These are phyloP conservation scores for Luffia ferchaultella DNA, from an alignment of 2,888 invertebrate genomes.

Conservation along the genomic window DNA sequence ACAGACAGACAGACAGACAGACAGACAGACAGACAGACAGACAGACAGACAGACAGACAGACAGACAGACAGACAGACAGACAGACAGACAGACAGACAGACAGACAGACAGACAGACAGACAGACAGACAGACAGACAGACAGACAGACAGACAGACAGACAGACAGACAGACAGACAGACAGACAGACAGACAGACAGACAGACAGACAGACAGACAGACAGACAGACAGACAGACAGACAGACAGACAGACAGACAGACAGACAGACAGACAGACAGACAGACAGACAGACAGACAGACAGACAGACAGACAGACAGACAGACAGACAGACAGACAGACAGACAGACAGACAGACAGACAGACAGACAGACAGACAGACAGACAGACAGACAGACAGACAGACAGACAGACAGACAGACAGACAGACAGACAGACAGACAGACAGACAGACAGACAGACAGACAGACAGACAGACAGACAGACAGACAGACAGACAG, in stretches of 20 bases:
- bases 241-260: slow-evolving; percentile 16
- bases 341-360: slow-evolving; percentile 16
- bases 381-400: slow-evolving; percentile 14
- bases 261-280: slow-evolving; percentile 17
- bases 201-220: slow-evolving; percentile 16
- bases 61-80: no score
- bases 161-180: slow-evolving; percentile 17
- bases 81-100: slow-evolving; percentile 16
- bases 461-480: slow-evolving; percentile 15
- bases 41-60: slow-evolving; percentile 3
- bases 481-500: slow-evolving; percentile 15
- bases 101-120: slow-evolving; percentile 16
- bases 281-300: slow-evolving; percentile 17
- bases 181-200: slow-evolving; percentile 17
- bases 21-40: slow-evolving; percentile 7
- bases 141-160: slow-evolving; percentile 14
- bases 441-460: slow-evolving; percentile 16
- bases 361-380: slow-evolving; percentile 16
- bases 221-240: slow-evolving; percentile 15
- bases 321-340: slow-evolving; percentile 17
- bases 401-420: slow-evolving; percentile 16
- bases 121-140: slow-evolving; percentile 15
- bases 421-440: slow-evolving; percentile 16
- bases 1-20: slow-evolving; percentile 7
- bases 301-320: slow-evolving; percentile 16